Percentiles rank a stretch among this genome's conserved stretches.
These are phyloP conservation scores for Bufotes viridis DNA, from an alignment of 2,797 vertebrate genomes.

Conservation along the genomic window DNA sequence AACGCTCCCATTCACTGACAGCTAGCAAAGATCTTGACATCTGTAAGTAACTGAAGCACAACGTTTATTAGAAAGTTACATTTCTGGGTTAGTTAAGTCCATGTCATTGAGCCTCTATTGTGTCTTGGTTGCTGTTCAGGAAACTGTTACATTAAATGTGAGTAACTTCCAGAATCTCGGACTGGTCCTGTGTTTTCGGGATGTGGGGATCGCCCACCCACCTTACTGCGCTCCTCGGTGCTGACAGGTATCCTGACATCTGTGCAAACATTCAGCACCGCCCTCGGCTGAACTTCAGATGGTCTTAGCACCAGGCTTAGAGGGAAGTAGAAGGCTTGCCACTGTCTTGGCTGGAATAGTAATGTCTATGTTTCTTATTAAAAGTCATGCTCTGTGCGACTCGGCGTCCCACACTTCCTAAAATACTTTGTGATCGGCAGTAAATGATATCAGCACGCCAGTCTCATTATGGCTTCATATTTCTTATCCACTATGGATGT, in stretches of 20 bases:
- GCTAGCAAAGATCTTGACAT: not conserved
- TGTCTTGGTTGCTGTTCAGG: not conserved
- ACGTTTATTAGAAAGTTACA: not conserved
- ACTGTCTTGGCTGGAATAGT: conserved; percentile 51
- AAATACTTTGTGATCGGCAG: not conserved
- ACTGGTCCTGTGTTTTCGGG: not conserved
- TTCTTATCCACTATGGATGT: not conserved
- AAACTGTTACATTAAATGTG: not conserved
- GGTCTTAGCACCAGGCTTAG: conserved; percentile 55
- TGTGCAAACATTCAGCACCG: conserved; percentile 48
- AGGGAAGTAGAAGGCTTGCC: conserved; percentile 32
- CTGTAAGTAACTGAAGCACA: not conserved
- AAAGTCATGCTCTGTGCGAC: not conserved
- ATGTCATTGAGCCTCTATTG: not conserved
- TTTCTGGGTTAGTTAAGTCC: not conserved
- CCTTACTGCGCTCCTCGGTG: conserved; percentile 28
- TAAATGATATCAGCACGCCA: not conserved
- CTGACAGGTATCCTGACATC: conserved; percentile 59
- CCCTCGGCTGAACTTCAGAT: conserved; percentile 44
- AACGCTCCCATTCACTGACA: not conserved
- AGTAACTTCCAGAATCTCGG: not conserved
- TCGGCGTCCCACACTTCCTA: not conserved
- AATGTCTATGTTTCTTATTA: conserved; percentile 34
- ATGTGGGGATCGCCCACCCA: conserved; percentile 20
- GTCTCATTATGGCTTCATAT: too few species aligned